These are phyloP conservation scores for Campaea margaritaria DNA, from an alignment of 2,888 invertebrate species.

Conservation along the genomic window DNA sequence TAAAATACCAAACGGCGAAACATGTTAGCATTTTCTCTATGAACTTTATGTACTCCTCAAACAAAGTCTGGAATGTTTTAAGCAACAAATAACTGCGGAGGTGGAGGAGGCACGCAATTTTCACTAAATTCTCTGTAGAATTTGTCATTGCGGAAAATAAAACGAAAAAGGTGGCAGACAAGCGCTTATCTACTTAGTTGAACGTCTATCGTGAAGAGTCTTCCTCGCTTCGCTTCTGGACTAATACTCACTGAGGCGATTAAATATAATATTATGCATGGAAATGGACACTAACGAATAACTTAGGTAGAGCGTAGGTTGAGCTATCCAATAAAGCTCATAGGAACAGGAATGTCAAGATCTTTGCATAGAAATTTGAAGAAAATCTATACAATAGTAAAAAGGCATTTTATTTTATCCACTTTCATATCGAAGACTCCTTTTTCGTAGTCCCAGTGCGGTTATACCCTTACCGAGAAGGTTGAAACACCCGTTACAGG, in stretches of 20 bases:
- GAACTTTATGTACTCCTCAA: too few relatives aligned
- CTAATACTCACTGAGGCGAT: constrained; percentile 1
- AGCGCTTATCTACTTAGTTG: constrained; percentile 7
- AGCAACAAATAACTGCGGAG: too few relatives aligned
- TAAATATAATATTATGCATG: too few relatives aligned
- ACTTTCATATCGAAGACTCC: neutral
- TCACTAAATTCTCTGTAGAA: neutral
- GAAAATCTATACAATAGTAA: too few relatives aligned
- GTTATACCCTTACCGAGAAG: neutral
- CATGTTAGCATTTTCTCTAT: too few relatives aligned
- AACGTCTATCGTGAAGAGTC: constrained; percentile 14
- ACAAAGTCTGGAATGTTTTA: neutral
- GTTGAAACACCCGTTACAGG: constrained; percentile 5
- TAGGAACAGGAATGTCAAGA: too few relatives aligned
- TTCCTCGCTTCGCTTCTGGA: neutral
- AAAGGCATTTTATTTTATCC: neutral
- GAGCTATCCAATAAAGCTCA: too few relatives aligned
- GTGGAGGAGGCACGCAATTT: neutral
- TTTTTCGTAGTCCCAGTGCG: neutral
- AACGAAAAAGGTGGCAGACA: constrained; percentile 7
- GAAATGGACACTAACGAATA: too few relatives aligned
- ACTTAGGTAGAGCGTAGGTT: too few relatives aligned
- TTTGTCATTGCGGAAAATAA: constrained; percentile 1
- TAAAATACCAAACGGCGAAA: too few relatives aligned
- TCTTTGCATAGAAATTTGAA: too few relatives aligned